Base-by-base conservation (phyloP, 2,888 invertebrate genomes). In the Dilophus febrilis region DNA sequence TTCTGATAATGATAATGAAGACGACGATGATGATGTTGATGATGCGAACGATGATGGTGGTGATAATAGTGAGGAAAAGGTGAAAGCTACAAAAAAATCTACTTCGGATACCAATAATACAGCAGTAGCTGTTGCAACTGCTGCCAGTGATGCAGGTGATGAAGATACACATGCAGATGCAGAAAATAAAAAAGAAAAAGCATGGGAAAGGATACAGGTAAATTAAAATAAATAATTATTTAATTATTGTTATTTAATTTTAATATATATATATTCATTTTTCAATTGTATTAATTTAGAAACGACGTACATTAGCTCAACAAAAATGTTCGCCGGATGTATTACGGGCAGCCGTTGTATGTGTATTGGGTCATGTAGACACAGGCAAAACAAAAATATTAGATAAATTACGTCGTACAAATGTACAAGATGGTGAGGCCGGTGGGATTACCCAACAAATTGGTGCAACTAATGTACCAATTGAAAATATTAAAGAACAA, bases 371-470 rank as follows among this genome's bases (percentile, higher is more conserved):
- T 0, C 98, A 99, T 60, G 98, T 99, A 37, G 99, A 99, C 66
- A 98, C 98, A 0, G 97, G 97, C 42, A 99, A 99, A 70, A 99
- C 98, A 0, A 98, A 98, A 64, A 95, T 99, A 54, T 64, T 99
- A 40, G 98, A 99, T 59, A 98, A 97, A 62, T 66, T 90, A 38
- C 69, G 90, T 17, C 70, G 88, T 34, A 90, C 90, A 0, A 81
- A 90, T 54, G 90, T 90, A 0, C 90, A 90, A 57, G 91, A 91
- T 48, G 84, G 87, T 0, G 98, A 99, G 66, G 98, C 98, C 2
- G 99, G 98, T 34, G 98, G 98, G 46, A 99, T 99, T 46, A 99
- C 98, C 0, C 98, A 99, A 59, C 98, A 99, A 67, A 99, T 99
- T 50, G 99, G 98, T 45, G 98, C 98, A 14, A 99, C 98, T 6